Base-by-base conservation (phyloP, 1,140 invertebrate genomes). In the Drosophila ogumai region DNA sequence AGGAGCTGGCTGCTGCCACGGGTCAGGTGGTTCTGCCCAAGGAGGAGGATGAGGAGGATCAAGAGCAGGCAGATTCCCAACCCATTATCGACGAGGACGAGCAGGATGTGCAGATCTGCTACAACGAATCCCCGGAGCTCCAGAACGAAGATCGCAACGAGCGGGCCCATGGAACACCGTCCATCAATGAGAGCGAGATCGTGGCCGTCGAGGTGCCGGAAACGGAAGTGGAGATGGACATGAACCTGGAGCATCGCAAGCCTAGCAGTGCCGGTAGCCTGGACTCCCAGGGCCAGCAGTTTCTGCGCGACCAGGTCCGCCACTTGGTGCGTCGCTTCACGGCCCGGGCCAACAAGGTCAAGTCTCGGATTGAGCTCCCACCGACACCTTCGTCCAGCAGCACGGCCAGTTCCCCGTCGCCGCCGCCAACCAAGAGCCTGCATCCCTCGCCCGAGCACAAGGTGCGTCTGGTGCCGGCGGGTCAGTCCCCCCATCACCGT, bases 311-410 rank as follows among this genome's bases (percentile, higher is more conserved):
- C 56, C 90, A 94, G 40, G 94, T 95, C 6, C 93, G 94, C 4
- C 93, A 94, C 78, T 81, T 95, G 38, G 94, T 95, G 0, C 91
- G 94, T 12, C 94, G 94, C 12, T 95, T 96, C 71, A 93, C 94
- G 0, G 93, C 94, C 12, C 90, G 95, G 25, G 94, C 95, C 6
- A 93, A 94, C 65, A 93, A 93, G 58, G 93, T 94, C 0, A 93
- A 94, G 78, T 93, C 94, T 40, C 91, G 94, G 41, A 93, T 96
- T 10, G 94, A 95, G 56, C 90, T 94, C 34, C 95, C 95, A 0
- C 94, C 94, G 8, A 95, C 95, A 6, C 95, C 95, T 1, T 95
- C 95, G 3, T 94, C 94, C 8, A 92, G 93, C 47, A 87, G 78
- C 43, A 69, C 66, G 22, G 92, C 93, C 64, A 93, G 93, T 64